Evolutionary conservation across 2,888 invertebrate species (phyloP).

Genomic region (Conomelus anceps): DNA sequence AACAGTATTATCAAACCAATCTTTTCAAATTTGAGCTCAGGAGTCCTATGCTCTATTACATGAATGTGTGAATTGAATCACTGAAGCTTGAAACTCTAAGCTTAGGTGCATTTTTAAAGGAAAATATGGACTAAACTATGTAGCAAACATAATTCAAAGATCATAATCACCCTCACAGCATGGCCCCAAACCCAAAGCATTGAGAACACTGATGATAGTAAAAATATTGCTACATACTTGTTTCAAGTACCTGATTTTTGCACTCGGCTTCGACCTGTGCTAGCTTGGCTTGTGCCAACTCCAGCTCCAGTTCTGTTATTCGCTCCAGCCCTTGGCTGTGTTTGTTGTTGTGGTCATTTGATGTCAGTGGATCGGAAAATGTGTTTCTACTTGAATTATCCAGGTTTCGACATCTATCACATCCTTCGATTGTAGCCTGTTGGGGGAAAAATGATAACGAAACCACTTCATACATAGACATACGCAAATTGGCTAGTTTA

Average conservation of each 20-base stretch:
- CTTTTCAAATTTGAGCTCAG: too few species aligned
- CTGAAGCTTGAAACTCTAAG: background rate
- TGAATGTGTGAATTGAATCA: too few species aligned
- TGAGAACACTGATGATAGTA: background rate
- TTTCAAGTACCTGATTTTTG: constrained; percentile 69
- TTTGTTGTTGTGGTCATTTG: background rate
- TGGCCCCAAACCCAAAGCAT: background rate
- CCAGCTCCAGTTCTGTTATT: constrained; percentile 85
- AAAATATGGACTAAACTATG: background rate
- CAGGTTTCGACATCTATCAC: constrained; percentile 46
- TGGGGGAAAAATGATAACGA: constrained; percentile 31
- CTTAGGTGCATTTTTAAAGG: background rate
- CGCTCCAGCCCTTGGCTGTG: constrained; percentile 49
- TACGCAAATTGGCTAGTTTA: too few species aligned
- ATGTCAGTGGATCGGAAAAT: background rate
- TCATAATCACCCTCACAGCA: background rate
- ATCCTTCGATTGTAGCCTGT: constrained; percentile 50
- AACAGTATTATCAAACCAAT: too few species aligned
- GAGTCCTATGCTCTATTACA: too few species aligned
- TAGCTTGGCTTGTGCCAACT: constrained; percentile 92
- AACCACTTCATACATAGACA: too few species aligned
- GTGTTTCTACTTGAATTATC: constrained; percentile 15
- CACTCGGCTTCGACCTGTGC: constrained; percentile 97
- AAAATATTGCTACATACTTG: background rate
- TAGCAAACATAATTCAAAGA: background rate